Evolutionary conservation across 2,113 vertebrate genomes (phyloP), one percentile per base, ranked within the genome.

Genomic region (Dasypus novemcinctus): DNA sequence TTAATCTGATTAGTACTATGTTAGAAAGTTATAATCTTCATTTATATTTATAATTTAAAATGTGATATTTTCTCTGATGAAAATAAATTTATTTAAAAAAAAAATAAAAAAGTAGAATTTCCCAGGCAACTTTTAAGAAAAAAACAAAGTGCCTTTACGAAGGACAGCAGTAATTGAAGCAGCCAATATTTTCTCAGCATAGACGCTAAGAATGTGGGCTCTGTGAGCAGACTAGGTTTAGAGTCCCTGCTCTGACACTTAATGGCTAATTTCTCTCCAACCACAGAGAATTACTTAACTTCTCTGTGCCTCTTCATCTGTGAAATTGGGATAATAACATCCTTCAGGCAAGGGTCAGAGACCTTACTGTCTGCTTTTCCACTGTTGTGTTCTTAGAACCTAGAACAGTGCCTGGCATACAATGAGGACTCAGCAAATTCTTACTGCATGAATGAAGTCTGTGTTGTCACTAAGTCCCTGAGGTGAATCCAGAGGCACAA

Each of bases 71-170:
- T 90, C 5, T 82, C 17, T 87, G 20, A 74, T 72, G 80, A 93
- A 95, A 91, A 82, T 63, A 90, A 57, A 78, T 38, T 61, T 21
- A 59, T 64, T 66, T 25, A 69, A 83, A 93, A 66, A 54, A 52
- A 91, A 64, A n/a, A 31, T 4, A 80, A 23, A 94, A 92, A 95
- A 83, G 36, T 83, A 93, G 74, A 96, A 66, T 94, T 96, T 89
- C n/a, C 76, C 3, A 43, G 41, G 54, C 33, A 91, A 89, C 46
- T 89, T 91, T 64, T 91, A 76, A 91, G 54, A 61, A 86, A 61
- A 86, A 93, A 94, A 96, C 49, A 87, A 86, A 75, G 23, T 83
- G 11, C 2, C 31, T 78, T 52, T 10, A 20, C 21, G 84, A 71
- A 3, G 72, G 43, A 83, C 52, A 75, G 49, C 8, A 87, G 41